phyloP scores from a whole-genome alignment of 2,888 invertebrate species.

The Halictus quadricinctus region DNA sequence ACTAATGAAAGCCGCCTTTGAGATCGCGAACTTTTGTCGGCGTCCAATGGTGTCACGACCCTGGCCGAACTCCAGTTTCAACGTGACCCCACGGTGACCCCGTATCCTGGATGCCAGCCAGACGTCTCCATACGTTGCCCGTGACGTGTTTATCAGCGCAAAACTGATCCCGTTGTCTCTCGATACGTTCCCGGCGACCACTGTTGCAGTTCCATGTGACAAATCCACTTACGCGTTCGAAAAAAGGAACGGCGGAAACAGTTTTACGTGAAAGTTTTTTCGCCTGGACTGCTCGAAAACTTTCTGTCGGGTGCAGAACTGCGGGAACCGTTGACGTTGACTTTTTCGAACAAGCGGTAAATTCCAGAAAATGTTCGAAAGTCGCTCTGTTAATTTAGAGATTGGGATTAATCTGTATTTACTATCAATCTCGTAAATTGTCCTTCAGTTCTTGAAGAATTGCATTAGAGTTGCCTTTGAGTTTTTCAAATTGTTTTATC shows the following conservation, averaged over 20 bases:
- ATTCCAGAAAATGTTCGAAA: background rate
- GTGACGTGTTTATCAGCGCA: constrained; percentile 22
- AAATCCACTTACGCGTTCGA: background rate
- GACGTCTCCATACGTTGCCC: background rate
- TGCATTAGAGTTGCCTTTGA: no score
- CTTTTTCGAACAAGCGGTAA: background rate
- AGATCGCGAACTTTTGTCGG: background rate
- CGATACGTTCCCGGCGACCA: background rate
- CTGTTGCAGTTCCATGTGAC: background rate
- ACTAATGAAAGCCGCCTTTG: background rate
- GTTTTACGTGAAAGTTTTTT: background rate
- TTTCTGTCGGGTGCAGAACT: background rate
- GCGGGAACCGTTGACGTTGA: background rate
- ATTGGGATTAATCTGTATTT: no score
- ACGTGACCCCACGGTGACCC: constrained; percentile 36
- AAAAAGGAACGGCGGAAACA: background rate
- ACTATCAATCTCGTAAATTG: no score
- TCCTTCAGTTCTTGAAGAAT: no score
- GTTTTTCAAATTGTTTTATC: no score
- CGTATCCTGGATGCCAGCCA: constrained; percentile 26
- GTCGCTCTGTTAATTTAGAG: background rate
- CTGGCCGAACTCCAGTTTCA: constrained; percentile 50
- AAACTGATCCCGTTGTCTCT: constrained; percentile 5
- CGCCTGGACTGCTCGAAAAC: background rate
- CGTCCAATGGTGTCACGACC: constrained; percentile 24